Percentiles rank a stretch among this genome's conserved stretches.
Evolutionary conservation across 1,140 invertebrate species (phyloP).

Genomic region (Brachionus calyciflorus): DNA sequence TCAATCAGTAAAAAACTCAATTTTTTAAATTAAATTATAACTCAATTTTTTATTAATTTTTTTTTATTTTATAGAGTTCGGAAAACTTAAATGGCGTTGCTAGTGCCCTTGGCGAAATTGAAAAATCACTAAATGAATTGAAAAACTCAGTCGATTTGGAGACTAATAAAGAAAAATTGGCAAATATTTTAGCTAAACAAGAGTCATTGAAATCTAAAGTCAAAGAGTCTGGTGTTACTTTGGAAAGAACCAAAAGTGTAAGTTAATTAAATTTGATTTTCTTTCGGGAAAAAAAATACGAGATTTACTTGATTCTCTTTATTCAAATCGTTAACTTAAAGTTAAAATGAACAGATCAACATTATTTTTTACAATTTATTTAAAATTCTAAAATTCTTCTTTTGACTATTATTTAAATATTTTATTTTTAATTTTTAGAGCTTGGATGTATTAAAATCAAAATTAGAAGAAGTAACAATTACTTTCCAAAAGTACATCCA

Average conservation of each 20-base stretch:
- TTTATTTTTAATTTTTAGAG: not conserved
- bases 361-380: not conserved
- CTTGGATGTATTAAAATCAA: conserved; percentile 9
- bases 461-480: conserved; percentile 12
- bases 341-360: too few species aligned
- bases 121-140: conserved; percentile 24
- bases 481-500: conserved; percentile 30
- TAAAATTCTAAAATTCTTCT: not conserved
- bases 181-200: conserved; percentile 34
- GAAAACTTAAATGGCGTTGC: not conserved
- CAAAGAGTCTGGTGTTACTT: conserved; percentile 38
- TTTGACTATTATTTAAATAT: not conserved
- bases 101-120: not conserved
- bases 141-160: conserved; percentile 37
- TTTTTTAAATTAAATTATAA: not conserved
- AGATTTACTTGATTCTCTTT: too few species aligned
- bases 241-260: conserved; percentile 40
- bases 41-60: not conserved
- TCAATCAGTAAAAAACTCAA: conserved; percentile 9
- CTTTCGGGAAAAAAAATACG: too few species aligned
- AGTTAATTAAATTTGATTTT: too few species aligned
- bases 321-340: too few species aligned
- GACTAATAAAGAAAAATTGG: conserved; percentile 9
- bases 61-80: not conserved
- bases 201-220: conserved; percentile 43